These are phyloP conservation scores for Hypothenemus hampei DNA, from an alignment of 1,140 invertebrate species.

Conservation along the genomic window DNA sequence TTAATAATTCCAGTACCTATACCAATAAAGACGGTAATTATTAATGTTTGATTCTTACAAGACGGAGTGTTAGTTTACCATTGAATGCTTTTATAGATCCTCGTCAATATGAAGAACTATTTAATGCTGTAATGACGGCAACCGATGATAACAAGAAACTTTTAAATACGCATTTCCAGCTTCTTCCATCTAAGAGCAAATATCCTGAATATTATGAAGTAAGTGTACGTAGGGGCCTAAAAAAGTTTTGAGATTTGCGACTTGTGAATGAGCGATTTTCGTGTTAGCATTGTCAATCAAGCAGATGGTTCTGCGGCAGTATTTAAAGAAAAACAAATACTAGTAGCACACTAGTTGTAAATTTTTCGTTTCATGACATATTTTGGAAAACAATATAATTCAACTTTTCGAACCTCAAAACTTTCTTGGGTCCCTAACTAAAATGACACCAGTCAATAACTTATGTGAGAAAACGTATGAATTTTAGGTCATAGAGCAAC, in stretches of 20 bases:
- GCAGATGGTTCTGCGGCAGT: too few species aligned
- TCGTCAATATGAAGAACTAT: slow-evolving; percentile 72
- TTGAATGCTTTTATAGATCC: slow-evolving; percentile 5
- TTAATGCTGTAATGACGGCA: slow-evolving; percentile 75
- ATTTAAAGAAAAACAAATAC: too few species aligned
- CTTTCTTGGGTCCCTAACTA: too few species aligned
- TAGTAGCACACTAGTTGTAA: too few species aligned
- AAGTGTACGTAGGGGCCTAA: too few species aligned
- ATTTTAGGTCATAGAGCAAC: slow-evolving; percentile 75
- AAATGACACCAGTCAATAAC: not conserved
- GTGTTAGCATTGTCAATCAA: too few species aligned
- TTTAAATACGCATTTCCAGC: slow-evolving; percentile 79
- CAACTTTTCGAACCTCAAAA: too few species aligned
- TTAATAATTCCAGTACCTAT: slow-evolving; percentile 62
- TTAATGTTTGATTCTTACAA: not conserved
- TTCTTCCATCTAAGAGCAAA: slow-evolving; percentile 83
- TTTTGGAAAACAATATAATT: too few species aligned
- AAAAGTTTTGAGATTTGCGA: too few species aligned
- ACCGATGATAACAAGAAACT: slow-evolving; percentile 71
- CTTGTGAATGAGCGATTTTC: too few species aligned
- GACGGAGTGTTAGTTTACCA: not conserved
- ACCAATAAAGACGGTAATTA: slow-evolving; percentile 45
- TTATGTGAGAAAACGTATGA: not conserved
- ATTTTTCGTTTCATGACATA: too few species aligned
- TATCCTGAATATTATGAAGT: slow-evolving; percentile 95